A percentile compares a stretch with the other conserved stretches of the same genome.
Evolutionary conservation across 2,888 invertebrate genomes (phyloP).

Genomic region (Andrena camellia): DNA sequence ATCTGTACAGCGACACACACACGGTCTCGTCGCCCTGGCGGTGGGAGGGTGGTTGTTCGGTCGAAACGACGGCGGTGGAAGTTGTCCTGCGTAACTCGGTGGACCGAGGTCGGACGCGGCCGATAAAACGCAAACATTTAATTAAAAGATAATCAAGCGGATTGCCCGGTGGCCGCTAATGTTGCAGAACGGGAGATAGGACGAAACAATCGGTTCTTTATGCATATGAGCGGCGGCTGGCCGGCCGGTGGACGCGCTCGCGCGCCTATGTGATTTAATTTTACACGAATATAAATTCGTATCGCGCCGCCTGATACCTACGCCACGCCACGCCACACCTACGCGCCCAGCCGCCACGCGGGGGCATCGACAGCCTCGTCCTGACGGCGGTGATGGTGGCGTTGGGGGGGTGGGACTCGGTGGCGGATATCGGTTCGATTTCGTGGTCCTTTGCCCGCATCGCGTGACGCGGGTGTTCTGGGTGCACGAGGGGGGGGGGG

Average conservation of each 20-base stretch:
- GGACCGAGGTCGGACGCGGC: conserved; percentile 63
- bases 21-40: conserved; percentile 23
- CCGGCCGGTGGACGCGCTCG: conserved; percentile 23
- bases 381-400: conserved; percentile 6
- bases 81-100: conserved; percentile 46
- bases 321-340: conserved; percentile 32
- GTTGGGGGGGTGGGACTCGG: not conserved
- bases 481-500: not conserved
- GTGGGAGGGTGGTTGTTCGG: conserved; percentile 39
- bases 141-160: conserved; percentile 84
- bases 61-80: conserved; percentile 40
- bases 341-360: not conserved
- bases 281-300: conserved; percentile 82
- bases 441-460: conserved; percentile 53
- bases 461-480: conserved; percentile 27
- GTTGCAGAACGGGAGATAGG: conserved; percentile 77
- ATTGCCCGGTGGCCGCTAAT: conserved; percentile 79
- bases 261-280: conserved; percentile 78
- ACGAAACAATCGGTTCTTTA: conserved; percentile 81
- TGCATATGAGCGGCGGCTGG: conserved; percentile 78
- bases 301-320: conserved; percentile 72
- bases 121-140: conserved; percentile 83
- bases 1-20: conserved; percentile 19
- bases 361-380: conserved; percentile 31
- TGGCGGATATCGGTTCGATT: conserved; percentile 62